phyloP scores from a whole-genome alignment of 2,113 vertebrate species.

The Bambusicola thoracicus region DNA sequence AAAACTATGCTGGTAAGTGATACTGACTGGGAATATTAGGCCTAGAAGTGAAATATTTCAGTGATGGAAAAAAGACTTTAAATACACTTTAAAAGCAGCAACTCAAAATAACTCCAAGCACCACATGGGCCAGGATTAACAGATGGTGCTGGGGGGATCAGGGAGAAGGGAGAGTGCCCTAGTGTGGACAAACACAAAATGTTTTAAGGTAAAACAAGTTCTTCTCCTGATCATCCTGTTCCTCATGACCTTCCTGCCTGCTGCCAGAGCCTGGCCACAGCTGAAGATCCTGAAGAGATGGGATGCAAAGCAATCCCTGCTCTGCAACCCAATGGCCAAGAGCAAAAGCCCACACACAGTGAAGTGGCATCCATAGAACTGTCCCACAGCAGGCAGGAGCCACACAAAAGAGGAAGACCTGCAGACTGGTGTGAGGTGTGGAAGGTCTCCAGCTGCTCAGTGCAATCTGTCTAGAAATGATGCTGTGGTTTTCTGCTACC shows the following conservation, averaged over 20 bases:
- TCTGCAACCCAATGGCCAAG: not conserved
- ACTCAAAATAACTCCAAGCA: conserved; percentile 36
- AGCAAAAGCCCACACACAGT: not conserved
- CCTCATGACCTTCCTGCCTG: not conserved
- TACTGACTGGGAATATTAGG: conserved; percentile 21
- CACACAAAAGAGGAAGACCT: not conserved
- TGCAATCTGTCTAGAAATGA: not conserved
- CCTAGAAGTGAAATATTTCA: conserved; percentile 50
- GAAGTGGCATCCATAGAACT: not conserved
- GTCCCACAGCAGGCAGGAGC: not conserved
- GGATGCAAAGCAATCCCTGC: not conserved
- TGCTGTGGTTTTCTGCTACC: not conserved
- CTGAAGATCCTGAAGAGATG: not conserved
- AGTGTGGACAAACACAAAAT: not conserved
- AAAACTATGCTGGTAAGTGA: conserved; percentile 52
- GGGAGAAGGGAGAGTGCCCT: not conserved
- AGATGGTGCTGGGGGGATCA: not conserved
- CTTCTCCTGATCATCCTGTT: not conserved
- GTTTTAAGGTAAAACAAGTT: not conserved
- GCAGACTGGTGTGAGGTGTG: not conserved
- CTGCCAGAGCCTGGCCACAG: not conserved
- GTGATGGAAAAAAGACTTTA: conserved; percentile 1
- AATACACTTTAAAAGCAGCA: conserved; percentile 24
- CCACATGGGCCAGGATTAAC: not conserved
- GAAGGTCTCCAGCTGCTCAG: not conserved